Base-by-base conservation (phyloP, 2,113 vertebrate species). In the Amblyopsis rosae region DNA sequence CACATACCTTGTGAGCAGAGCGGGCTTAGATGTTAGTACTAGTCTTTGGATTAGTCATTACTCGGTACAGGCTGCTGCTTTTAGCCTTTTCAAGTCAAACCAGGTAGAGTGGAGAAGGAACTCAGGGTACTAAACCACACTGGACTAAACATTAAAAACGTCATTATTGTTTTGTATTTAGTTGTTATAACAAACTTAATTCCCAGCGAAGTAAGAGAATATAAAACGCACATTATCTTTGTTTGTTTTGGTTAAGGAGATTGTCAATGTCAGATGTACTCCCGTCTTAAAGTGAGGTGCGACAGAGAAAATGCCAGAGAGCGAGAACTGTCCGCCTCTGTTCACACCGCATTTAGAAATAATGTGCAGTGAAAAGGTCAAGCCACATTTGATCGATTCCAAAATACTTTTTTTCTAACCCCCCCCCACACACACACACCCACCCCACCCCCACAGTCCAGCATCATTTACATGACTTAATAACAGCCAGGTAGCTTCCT, bases 31-130 rank as follows among this genome's bases (percentile, higher is more conserved):
- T 73, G 60, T 75, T 71, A 33, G 77, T 65, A 26, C 26, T 26
- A 82, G 59, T 74, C 76, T 69, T 60, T 67, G 86, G 88, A 90
- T 91, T 87, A 91, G 79, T 82, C 82, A 87, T 82, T 80, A 76
- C 48, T 87, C 46, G 65, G 75, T 76, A 77, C 76, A 72, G 75
- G 85, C 12, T 70, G 79, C 82, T 75, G 74, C 83, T 83, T 89
- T 88, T 82, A 91, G 83, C 72, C 62, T 82, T 75, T 83, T 63
- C 73, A 75, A 75, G 81, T 88, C 86, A 80, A 86, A 89, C 89
- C 83, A 75, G 77, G 77, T 86, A 70, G 73, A 83, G 77, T 69
- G 62, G 68, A 79, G 78, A 59, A 80, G 63, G 50, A 75, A 87
- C 80, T 84, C 76, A 56, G 59, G 82, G 62, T 70, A 63, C 68